Conservation (phyloP, 2,113 vertebrate genomes). For the Gulo gulo region DNA sequence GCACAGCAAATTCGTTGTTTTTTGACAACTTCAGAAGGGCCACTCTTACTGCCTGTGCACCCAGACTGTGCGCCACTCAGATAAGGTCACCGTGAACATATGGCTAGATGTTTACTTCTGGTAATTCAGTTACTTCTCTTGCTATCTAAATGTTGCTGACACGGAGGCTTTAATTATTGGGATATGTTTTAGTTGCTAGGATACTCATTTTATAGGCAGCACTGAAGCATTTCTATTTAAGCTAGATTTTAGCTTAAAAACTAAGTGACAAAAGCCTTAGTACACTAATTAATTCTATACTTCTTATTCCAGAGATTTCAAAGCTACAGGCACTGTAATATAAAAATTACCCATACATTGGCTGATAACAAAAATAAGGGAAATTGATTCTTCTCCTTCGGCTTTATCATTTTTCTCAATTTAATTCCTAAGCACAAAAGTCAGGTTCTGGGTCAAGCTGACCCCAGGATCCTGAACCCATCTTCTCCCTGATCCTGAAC, state of each 20-base stretch:
- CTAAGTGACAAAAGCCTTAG: not conserved
- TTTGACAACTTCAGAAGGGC: not conserved
- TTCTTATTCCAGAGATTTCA: not conserved
- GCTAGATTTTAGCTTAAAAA: not conserved
- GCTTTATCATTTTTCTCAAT: not conserved
- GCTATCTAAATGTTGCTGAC: not conserved
- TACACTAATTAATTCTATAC: not conserved
- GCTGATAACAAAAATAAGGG: not conserved
- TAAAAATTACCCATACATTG: not conserved
- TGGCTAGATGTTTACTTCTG: not conserved
- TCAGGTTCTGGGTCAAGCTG: not conserved
- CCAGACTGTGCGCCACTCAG: not conserved
- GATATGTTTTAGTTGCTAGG: not conserved
- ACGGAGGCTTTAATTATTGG: not conserved
- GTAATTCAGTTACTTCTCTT: not conserved
- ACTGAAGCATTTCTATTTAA: not conserved
- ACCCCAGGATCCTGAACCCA: not conserved
- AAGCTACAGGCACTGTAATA: not conserved
- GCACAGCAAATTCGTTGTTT: not conserved
- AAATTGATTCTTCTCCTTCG: not conserved
- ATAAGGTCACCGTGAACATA: not conserved
- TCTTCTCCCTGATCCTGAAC: not conserved
- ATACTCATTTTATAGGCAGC: not conserved
- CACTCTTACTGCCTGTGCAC: not conserved
- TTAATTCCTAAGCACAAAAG: not conserved